These are phyloP conservation scores for Listronotus bonariensis DNA, from an alignment of 1,140 invertebrate genomes.

Conservation along the genomic window DNA sequence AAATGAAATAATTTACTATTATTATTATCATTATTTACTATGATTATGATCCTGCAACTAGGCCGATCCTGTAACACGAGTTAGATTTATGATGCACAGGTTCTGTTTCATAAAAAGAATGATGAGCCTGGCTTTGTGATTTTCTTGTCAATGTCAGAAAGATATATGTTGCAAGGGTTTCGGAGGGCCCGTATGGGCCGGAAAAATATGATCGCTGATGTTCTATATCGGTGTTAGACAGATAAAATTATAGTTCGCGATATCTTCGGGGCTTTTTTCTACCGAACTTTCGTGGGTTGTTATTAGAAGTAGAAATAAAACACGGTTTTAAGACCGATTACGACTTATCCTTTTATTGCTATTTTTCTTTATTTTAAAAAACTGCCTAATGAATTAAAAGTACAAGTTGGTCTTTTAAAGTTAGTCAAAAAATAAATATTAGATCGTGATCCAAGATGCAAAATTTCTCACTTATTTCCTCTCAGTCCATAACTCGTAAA, in stretches of 20 bases:
- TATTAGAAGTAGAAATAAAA: constrained; percentile 20
- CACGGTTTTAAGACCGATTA: no score
- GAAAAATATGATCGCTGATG: constrained; percentile 28
- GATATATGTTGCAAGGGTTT: constrained; percentile 39
- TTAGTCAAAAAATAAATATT: no score
- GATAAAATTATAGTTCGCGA: constrained; percentile 44
- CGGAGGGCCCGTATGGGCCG: constrained; percentile 20
- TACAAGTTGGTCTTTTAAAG: no score
- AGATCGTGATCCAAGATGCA: no score
- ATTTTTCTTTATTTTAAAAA: no score
- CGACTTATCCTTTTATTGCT: no score
- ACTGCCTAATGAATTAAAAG: no score
- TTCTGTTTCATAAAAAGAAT: constrained; percentile 31
- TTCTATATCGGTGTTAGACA: constrained; percentile 32
- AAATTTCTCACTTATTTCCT: no score
- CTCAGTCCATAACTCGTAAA: no score
- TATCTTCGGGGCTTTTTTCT: constrained; percentile 32
- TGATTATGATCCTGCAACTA: no score
- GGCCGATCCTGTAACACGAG: constrained; percentile 7
- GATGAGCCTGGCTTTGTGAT: constrained; percentile 41
- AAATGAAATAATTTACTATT: no score
- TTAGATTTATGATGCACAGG: constrained; percentile 22
- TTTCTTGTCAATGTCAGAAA: constrained; percentile 46
- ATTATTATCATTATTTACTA: no score
- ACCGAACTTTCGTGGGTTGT: constrained; percentile 37